phyloP scores from a whole-genome alignment of 2,797 vertebrate genomes.

The Ispidina lecontei region DNA sequence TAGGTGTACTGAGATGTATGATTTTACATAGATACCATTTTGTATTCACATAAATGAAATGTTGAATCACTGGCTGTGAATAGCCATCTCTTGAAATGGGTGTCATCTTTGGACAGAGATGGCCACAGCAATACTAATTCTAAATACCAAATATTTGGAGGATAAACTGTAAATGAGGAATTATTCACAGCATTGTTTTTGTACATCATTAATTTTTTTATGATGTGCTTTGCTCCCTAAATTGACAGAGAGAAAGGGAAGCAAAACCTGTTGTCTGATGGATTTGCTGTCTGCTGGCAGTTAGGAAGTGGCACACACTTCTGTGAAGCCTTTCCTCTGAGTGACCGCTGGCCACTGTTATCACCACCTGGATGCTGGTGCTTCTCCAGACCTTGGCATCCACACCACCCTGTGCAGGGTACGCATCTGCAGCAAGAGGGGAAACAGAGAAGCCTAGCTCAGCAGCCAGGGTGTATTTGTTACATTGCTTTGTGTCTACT shows the following conservation, averaged over 20 bases:
- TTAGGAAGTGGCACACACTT: background rate
- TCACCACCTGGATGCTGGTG: background rate
- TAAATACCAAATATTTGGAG: constrained; percentile 4
- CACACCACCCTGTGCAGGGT: too few relatives aligned
- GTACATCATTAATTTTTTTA: background rate
- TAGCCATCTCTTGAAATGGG: constrained; percentile 14
- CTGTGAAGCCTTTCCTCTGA: background rate
- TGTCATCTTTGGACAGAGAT: background rate
- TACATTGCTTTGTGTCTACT: background rate
- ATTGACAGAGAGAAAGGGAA: background rate
- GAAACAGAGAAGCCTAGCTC: background rate
- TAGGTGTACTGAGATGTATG: background rate
- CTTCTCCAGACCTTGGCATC: background rate
- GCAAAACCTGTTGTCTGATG: background rate
- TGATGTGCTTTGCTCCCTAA: background rate
- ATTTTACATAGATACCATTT: constrained; percentile 23
- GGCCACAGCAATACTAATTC: constrained; percentile 8
- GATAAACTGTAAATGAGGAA: background rate
- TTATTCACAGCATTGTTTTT: constrained; percentile 4
- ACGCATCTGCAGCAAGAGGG: rapidly evolving
- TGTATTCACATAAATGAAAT: constrained; percentile 36
- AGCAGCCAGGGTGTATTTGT: background rate
- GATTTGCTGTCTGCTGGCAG: background rate
- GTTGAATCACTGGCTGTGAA: background rate
- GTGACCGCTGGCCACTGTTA: rapidly evolving